Base-by-base conservation (phyloP, 2,888 invertebrate species). In the Carpatolechia fugitivella region DNA sequence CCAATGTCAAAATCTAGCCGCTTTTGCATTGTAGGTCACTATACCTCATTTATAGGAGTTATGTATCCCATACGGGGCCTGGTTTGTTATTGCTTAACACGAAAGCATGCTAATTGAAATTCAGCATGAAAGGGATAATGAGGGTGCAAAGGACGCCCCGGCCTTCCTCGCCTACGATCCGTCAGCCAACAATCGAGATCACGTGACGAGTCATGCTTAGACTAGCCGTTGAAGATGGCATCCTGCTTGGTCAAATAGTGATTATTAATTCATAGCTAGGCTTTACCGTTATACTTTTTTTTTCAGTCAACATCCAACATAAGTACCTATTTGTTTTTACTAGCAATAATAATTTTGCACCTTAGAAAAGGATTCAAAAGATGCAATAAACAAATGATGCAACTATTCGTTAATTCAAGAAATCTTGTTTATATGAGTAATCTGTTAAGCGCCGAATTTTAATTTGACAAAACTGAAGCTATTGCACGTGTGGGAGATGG, bases 91-190 rank as follows among this genome's bases (percentile, higher is more conserved):
- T 82, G 82, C 85, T 78, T 80, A 86, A 84, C 82, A 86, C 70
- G 81, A 84, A 81, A 83, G 80, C 87, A 80, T 81, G 78, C 85
- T 87, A 83, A 85, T 90, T 90, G 78, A 90, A 88, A 90, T 90
- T 87, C 90, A 90, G 80, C 84, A 90, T 82, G 82, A 77, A 88
- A 89, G 88, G 90, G 90, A 90, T 90, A 90, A 90, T 89, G 76
- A 89, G 83, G 82, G 79, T 69, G 78, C 73, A 68, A 64, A 72
- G 61, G 46, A 51, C 57, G 56, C 66, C 62, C 63, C 10, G 33
- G 33, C 67, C n/a, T n/a, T 59, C 63, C 60, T 55, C 65, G 65
- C 66, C 69, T 70, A 64, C 76, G 68, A 72, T 75, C 78, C 79
- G 80, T 79, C 82, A 79, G 72, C 76, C 72, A 68, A 63, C 67